Base-by-base conservation (phyloP, 2,888 invertebrate genomes). In the Orchesella flavescens region DNA sequence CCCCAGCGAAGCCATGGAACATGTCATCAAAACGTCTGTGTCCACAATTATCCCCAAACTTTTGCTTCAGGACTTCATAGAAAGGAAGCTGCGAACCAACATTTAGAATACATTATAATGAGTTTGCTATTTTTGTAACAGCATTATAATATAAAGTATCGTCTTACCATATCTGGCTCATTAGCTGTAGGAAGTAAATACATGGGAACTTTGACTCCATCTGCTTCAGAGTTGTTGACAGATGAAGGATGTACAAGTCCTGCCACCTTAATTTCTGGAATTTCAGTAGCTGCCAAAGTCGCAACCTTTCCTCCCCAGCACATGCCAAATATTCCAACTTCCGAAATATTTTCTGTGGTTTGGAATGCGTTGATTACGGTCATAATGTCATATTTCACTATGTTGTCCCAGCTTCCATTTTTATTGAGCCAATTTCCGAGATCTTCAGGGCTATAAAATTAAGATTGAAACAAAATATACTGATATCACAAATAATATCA, bases 191-290 rank as follows among this genome's bases (percentile, higher is more conserved):
- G 86, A 1, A 85, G n/a, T 3, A 87, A 59, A 21, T 83, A 80
- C 75, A 83, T 78, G 0, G 87, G 87, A 12, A 74, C 84, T 12
- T 68, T 55, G 4, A 87, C 78, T n/a, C 46, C 76, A 15, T 80
- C 34, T 4, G 85, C 85, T 49, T 84, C 84, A 2, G 75, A 76
- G 44, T 61, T 84, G 13, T 49, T 84, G 9, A 87, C 85, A 4
- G 83, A 82, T 1, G 87, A 77, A 1, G 87, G 87, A 80, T 87
- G 87, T 15, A 87, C 76, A 1, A 87, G 21, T 1, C 73, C 87
- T 12, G 85, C 85, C 21, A 68, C 86, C 63, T 85, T 84, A 21
- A 87, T 69, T 21, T 86, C 71, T 12, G 23, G 23, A 13, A 84
- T 17, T 59, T 85, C 65, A 2, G 44, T 23, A 0, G 84, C 81